These are phyloP conservation scores for Lytechinus variegatus DNA, from an alignment of 35 echinoderm and acorn worm species.

Conservation along the genomic window DNA sequence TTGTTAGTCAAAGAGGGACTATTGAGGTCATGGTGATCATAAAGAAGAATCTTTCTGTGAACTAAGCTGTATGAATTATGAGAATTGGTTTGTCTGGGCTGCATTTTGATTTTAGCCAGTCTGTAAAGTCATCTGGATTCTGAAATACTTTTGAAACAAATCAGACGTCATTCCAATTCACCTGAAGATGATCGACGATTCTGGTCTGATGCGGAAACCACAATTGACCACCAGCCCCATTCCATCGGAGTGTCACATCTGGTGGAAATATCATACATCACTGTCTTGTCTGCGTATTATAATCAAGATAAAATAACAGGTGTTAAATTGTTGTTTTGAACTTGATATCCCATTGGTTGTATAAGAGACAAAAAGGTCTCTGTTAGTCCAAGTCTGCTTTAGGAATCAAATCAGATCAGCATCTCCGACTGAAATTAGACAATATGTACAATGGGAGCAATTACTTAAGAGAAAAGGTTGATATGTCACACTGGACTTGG, in stretches of 20 bases:
- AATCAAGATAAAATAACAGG: not conserved
- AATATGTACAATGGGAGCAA: not conserved
- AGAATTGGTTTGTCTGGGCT: not conserved
- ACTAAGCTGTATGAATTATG: too few relatives aligned
- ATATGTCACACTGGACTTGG: not conserved
- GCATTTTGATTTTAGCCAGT: not conserved
- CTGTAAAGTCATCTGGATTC: not conserved
- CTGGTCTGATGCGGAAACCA: not conserved
- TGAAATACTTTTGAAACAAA: not conserved
- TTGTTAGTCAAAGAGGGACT: too few relatives aligned
- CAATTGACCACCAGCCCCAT: not conserved
- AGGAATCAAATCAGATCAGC: not conserved
- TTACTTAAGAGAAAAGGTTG: not conserved
- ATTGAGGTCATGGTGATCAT: too few relatives aligned
- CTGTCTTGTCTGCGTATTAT: not conserved
- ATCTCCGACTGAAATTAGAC: not conserved
- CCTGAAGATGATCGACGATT: not conserved
- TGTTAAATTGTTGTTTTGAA: conserved; percentile 14
- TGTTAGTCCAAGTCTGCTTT: not conserved
- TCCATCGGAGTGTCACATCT: not conserved
- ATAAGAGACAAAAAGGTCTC: not conserved
- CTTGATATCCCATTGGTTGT: not conserved
- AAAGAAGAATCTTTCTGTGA: too few relatives aligned
- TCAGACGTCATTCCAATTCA: not conserved
- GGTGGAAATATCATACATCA: not conserved